Percentiles rank a stretch among this genome's conserved stretches.
Evolutionary conservation across 2,113 vertebrate genomes (phyloP).

Genomic region (Platichthys stellatus): DNA sequence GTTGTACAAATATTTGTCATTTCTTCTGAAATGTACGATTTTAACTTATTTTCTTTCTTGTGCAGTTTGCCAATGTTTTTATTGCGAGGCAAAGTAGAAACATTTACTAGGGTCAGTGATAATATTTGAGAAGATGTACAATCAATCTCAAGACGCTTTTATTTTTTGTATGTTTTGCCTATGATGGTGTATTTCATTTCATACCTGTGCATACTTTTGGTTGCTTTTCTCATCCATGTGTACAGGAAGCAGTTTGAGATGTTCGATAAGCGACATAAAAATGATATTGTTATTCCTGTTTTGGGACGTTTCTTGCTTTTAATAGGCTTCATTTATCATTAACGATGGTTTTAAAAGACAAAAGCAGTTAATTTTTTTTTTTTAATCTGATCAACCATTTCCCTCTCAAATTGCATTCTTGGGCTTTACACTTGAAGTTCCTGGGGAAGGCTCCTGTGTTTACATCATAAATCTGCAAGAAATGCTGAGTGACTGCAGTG

Average conservation of each 20-base stretch:
- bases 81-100: not conserved
- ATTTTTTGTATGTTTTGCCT: not conserved
- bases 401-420: too few species aligned
- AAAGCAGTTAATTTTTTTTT: not conserved
- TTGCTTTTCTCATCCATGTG: constrained; percentile 4
- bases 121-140: not conserved
- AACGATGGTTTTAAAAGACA: not conserved
- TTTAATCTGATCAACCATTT: not conserved
- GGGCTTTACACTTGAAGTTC: not conserved
- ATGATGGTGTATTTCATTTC: not conserved
- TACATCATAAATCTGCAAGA: too few species aligned
- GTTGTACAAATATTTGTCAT: not conserved
- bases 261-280: constrained; percentile 2
- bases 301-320: constrained; percentile 7
- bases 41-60: not conserved
- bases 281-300: not conserved
- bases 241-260: not conserved
- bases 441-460: not conserved
- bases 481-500: too few species aligned
- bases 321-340: constrained; percentile 20
- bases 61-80: not conserved
- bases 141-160: too few species aligned
- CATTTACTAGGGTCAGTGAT: not conserved
- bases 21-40: not conserved
- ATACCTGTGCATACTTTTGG: not conserved